Conservation (phyloP, 37 sponge, comb jelly and placozoan species). For the Bolinopsis microptera region DNA sequence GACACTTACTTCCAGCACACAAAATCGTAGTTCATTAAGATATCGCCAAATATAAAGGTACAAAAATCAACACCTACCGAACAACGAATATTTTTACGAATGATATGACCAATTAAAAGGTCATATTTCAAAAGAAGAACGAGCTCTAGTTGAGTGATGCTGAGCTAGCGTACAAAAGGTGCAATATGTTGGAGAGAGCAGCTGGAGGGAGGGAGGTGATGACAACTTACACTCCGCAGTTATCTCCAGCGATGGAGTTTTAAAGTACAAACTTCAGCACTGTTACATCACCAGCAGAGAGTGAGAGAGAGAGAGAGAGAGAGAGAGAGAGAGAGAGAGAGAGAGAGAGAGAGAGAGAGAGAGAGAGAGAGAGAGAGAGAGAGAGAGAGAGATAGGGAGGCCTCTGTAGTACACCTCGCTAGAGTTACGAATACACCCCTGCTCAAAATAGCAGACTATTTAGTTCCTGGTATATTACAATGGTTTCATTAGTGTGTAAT, state of each 20-base stretch:
- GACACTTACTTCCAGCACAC: too few species aligned
- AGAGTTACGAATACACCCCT: too few species aligned
- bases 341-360: conserved; percentile 68
- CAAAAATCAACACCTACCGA: neutral
- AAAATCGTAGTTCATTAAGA: too few species aligned
- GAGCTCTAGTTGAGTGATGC: too few species aligned
- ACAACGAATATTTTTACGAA: neutral
- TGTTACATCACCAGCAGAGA: too few species aligned
- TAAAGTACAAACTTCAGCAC: too few species aligned
- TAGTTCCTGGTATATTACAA: too few species aligned
- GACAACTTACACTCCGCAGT: neutral
- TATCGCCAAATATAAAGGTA: too few species aligned
- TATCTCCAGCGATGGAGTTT: neutral
- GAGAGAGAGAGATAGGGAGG: neutral
- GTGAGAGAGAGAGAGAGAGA: conserved; percentile 65
- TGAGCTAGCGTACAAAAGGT: neutral
- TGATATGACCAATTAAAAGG: neutral
- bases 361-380: conserved; percentile 68
- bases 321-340: conserved; percentile 68
- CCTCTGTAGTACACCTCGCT: too few species aligned
- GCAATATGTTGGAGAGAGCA: neutral
- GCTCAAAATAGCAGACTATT: too few species aligned
- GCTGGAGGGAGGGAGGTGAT: neutral
- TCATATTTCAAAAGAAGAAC: neutral
- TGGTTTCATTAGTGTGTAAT: too few species aligned